Evolutionary conservation across 2,797 vertebrate genomes (phyloP), one percentile per base, ranked within the genome.

Genomic region (Xiphorhynchus erythropygius): DNA sequence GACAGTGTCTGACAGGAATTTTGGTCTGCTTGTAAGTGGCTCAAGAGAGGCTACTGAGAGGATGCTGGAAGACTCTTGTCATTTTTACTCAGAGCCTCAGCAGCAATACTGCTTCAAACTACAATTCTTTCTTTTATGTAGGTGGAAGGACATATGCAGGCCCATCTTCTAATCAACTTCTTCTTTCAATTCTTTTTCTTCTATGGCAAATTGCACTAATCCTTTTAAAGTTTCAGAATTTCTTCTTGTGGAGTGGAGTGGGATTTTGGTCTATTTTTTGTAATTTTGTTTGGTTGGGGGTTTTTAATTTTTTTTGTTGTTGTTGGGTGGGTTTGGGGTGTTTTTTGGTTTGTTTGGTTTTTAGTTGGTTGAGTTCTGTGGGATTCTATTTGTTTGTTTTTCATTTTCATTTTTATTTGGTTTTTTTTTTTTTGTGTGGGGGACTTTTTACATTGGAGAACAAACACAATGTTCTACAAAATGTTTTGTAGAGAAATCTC

Each of bases 261-360:
- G 10, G 6, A 3, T 21, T 42, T 28, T 10, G 30, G 10, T 47
- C 27, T n/a, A 12, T 16, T 60, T 49, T 6, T 27, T 50, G 47
- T 32, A 28, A 44, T 47, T 23, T 50, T 50, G 25, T 24, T n/a
- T 47, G 28, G 8, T 23, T 39, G 9, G 11, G 13, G 39, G 12
- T 13, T 39, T 39, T 39, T 39, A 13, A 39, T 37, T 59, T 37
- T 39, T 59, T 13, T 32, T 24, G 11, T 47, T 23, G 11, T 57
- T 74, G 3, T 42, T 9, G 2, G 17, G 14, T 4, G 3, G 1
- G 23, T 23, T 46, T 30, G 41, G 5, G 32, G 13, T 18, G 5
- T 18, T 18, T 46, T 14, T 9, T 9, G 6, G 7, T 14, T 35
- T 65, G 8, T 11, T 22, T 56, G 42, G 9, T 32, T 16, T 23